These are phyloP conservation scores for Hoplodrina ambigua DNA, from an alignment of 2,888 invertebrate genomes.

Conservation along the genomic window DNA sequence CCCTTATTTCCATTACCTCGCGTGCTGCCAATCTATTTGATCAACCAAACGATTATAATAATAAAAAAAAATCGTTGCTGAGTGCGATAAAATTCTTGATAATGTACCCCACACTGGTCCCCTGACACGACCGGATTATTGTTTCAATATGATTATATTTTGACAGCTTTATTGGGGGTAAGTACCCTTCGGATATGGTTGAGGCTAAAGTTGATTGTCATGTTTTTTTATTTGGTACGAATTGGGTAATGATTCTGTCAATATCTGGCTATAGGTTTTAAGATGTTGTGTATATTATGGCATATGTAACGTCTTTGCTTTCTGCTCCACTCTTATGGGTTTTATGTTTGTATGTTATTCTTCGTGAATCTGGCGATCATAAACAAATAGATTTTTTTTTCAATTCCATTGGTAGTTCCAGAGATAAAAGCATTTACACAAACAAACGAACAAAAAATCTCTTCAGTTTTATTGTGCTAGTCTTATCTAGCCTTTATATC, in stretches of 20 bases:
- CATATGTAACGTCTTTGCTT: too few species aligned
- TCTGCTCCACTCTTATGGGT: too few species aligned
- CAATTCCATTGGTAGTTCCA: too few species aligned
- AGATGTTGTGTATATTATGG: too few species aligned
- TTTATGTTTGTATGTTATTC: too few species aligned
- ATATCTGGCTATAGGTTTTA: not conserved
- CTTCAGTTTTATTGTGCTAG: too few species aligned
- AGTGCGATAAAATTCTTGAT: conserved; percentile 62
- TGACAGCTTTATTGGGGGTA: conserved; percentile 56
- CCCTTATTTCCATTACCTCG: conserved; percentile 21
- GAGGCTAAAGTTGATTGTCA: conserved; percentile 20
- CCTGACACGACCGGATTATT: conserved; percentile 50
- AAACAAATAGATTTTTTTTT: too few species aligned
- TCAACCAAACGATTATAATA: conserved; percentile 57
- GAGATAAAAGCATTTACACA: too few species aligned
- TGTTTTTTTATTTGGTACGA: conserved; percentile 15
- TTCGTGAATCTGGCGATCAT: too few species aligned
- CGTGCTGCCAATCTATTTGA: conserved; percentile 52
- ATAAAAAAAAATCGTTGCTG: conserved; percentile 42
- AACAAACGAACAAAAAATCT: too few species aligned
- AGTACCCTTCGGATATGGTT: conserved; percentile 15
- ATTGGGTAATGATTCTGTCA: not conserved
- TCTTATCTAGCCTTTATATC: too few species aligned
- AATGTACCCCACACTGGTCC: conserved; percentile 49
- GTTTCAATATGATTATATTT: conserved; percentile 53